Evolutionary conservation across 1,140 invertebrate species (phyloP), one percentile per base, ranked within the genome.

Genomic region (Parasteatoda tepidariorum): DNA sequence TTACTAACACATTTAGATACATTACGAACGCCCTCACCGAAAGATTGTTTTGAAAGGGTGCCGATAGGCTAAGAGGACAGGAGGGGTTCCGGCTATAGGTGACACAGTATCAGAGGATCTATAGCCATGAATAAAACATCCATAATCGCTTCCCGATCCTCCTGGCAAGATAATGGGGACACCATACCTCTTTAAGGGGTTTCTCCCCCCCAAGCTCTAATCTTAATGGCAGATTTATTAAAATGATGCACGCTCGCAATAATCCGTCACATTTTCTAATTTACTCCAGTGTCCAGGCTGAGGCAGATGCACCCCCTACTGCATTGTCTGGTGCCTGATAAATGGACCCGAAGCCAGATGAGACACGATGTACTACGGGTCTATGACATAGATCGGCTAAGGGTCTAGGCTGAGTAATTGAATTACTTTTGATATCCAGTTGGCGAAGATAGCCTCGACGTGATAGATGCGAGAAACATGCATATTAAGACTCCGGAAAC

Each of bases 191-290:
- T 82, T 82, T 71, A 82, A 71, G 30, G 67, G 67, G 34, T 22
- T 61, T 68, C 33, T 34, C 28, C 34, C 83, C 67, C 71, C n/a
- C n/a, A n/a, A n/a, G 15, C 4, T 38, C 59, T 83, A 83, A 84
- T 84, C 83, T 84, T 84, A 84, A 84, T 84, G 70, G 83, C 73
- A 71, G 83, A 84, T 84, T 84, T 84, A 84, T 84, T 84, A 84
- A 84, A 84, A 84, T 84, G 83, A 84, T 84, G 54, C 66, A n/a
- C 38, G 38, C 55, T 31, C 33, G 61, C 73, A 31, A 70, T 84
- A 84, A 84, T 84, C 83, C 83, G 83, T 84, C 83, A 84, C 83
- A 84, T 70, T 84, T 84, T 84, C 83, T 68, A 84, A 84, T 84
- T 84, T 84, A 84, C 71, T 71, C 68, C 13, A 22, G 2, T 22